Evolutionary conservation across 1,140 invertebrate genomes (phyloP).

Genomic region (Drosophila arizonae): DNA sequence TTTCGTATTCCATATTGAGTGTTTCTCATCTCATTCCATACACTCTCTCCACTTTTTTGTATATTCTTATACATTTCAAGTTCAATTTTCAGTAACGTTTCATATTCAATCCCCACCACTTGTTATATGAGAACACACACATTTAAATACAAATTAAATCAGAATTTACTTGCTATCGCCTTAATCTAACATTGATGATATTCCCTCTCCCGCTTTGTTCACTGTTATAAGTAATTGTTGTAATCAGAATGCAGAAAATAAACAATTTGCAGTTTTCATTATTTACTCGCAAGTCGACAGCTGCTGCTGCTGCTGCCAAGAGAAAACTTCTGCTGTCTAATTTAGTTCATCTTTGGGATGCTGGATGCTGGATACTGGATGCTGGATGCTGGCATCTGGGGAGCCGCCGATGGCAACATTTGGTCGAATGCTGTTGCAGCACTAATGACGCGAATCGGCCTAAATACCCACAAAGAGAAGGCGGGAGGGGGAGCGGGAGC

Average conservation of each 20-base stretch:
- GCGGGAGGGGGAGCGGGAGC: background rate
- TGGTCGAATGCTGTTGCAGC: slow-evolving; percentile 41
- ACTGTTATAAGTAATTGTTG: slow-evolving; percentile 12
- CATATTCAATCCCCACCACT: too few relatives aligned
- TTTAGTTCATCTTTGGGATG: slow-evolving; percentile 1
- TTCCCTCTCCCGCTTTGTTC: background rate
- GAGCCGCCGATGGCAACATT: slow-evolving; percentile 32
- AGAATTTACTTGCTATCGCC: too few relatives aligned
- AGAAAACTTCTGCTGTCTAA: slow-evolving; percentile 22
- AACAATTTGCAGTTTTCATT: slow-evolving; percentile 30
- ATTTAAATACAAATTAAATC: too few relatives aligned
- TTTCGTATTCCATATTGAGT: background rate
- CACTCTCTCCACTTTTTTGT: background rate
- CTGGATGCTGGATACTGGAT: too few relatives aligned
- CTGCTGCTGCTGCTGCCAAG: slow-evolving; percentile 32
- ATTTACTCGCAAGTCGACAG: slow-evolving; percentile 43
- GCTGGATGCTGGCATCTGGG: background rate
- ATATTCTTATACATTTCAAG: too few relatives aligned
- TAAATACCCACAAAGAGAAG: slow-evolving; percentile 66
- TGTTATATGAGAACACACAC: too few relatives aligned
- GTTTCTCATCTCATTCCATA: background rate
- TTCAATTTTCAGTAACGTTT: too few relatives aligned
- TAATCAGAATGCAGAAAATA: slow-evolving; percentile 35
- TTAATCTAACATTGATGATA: too few relatives aligned
- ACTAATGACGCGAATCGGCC: slow-evolving; percentile 74